Evolutionary conservation across 2,888 invertebrate species (phyloP).

Genomic region (Heterodera filipjevi): DNA sequence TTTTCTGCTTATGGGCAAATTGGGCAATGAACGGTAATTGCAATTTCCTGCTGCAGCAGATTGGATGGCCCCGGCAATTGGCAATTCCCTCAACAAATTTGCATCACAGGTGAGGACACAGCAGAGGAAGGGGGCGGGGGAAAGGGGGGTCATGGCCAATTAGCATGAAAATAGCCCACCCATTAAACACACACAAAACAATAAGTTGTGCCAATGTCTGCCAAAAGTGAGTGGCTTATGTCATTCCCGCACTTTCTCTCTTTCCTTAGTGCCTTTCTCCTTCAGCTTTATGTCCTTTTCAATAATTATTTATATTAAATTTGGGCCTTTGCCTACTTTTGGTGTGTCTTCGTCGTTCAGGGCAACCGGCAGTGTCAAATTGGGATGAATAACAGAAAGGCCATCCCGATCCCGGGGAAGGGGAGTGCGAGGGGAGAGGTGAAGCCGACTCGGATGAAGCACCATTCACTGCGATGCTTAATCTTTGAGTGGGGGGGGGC

Average conservation of each 20-base stretch:
- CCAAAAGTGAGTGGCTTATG: neutral
- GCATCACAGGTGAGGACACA: constrained; percentile 5
- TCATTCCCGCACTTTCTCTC: neutral
- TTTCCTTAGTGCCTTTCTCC: neutral
- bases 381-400: constrained; percentile 1
- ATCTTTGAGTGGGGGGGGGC: neutral
- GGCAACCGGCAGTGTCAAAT: neutral
- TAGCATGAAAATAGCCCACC: neutral
- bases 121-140: neutral
- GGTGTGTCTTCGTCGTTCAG: neutral
- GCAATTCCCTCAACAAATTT: neutral
- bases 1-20: neutral
- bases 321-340: constrained; percentile 1
- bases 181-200: neutral
- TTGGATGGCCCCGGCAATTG: neutral
- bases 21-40: constrained; percentile 7
- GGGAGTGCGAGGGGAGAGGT: neutral
- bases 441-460: neutral
- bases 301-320: constrained; percentile 5
- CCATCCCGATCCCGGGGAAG: neutral
- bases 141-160: neutral
- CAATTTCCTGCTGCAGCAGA: neutral
- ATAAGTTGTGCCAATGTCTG: neutral
- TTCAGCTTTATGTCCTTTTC: neutral
- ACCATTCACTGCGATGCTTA: neutral